Percentiles rank a stretch among this genome's conserved stretches.
These are phyloP conservation scores for Pseudeuparius sepicola DNA, from an alignment of 2,888 invertebrate genomes.

Conservation along the genomic window DNA sequence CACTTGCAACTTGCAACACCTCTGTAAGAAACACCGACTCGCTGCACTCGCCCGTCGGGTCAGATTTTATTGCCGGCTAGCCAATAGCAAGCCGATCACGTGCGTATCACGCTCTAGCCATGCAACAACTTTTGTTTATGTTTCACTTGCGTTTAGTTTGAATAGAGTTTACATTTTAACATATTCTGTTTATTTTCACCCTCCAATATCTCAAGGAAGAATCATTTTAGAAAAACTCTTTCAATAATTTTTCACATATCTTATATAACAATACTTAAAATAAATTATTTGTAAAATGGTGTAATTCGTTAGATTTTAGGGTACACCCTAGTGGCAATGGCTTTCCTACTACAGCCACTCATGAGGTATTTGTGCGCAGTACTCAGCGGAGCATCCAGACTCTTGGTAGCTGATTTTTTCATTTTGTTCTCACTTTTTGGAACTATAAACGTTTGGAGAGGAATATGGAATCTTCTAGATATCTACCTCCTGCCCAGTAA, in stretches of 20 bases:
- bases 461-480: conserved; percentile 74
- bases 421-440: conserved; percentile 68
- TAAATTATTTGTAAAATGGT: background rate
- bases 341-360: conserved; percentile 65
- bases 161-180: too few relatives aligned
- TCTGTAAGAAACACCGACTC: too few relatives aligned
- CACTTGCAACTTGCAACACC: too few relatives aligned
- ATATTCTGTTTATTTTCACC: too few relatives aligned
- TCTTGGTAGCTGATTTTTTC: conserved; percentile 66
- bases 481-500: conserved; percentile 67
- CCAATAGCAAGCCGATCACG: too few relatives aligned
- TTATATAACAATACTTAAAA: conserved; percentile 2
- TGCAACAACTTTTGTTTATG: too few relatives aligned
- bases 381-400: conserved; percentile 54
- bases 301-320: conserved; percentile 52
- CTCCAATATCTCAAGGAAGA: too few relatives aligned
- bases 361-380: conserved; percentile 62
- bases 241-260: background rate
- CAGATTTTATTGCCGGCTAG: too few relatives aligned
- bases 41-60: too few relatives aligned
- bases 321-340: conserved; percentile 59
- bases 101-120: too few relatives aligned
- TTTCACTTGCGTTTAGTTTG: too few relatives aligned
- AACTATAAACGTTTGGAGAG: conserved; percentile 82
- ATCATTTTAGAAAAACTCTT: too few relatives aligned